Base-by-base conservation (phyloP, 2,888 invertebrate species). In the Apomyelois bistriatella region DNA sequence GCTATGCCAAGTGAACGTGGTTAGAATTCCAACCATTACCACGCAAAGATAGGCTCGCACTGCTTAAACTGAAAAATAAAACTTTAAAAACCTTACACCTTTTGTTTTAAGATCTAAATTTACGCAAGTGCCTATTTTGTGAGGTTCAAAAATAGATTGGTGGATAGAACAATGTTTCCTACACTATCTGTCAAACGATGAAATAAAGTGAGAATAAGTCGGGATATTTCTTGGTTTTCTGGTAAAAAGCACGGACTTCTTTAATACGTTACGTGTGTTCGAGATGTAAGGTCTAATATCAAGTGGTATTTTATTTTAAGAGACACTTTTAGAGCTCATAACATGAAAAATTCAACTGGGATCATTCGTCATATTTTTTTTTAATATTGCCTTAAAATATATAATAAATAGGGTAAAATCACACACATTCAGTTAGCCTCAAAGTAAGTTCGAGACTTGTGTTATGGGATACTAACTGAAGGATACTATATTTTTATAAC, bases 1-100 rank as follows among this genome's bases (percentile, higher is more conserved):
- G 81, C 80, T 77, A 81, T 79, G 79, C 78, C 74, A 82, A 78
- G 66, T 70, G 72, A 72, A 79, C 82, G 85, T 78, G 84, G 74
- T 74, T 66, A 60, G 85, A 82, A 82, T 85, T 76, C 74, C 69
- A 75, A 72, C 73, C 68, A 69, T 59, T 62, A 57, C 55, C 37
- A 50, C 17, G 41, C 62, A 58, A 62, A 57, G 50, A 54, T 66
- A 55, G 52, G 47, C 40, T 53, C 46, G 48, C 41, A 35, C 35
- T 52, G 51, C 53, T 30, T 53, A 54, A 60, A 61, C 53, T 55
- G 48, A 54, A 56, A 58, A 53, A 46, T 30, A 48, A 0, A 3
- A 37, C 37, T 28, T 22, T 15, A 9, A 42, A 35, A 43, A 28
- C 49, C 58, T 55, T 61, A 61, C 36, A 3, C 0, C 6, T 0